Percentiles rank a stretch among this genome's conserved stretches.
phyloP scores from a whole-genome alignment of 1,140 invertebrate species.

The Pachypeltis micranthus region DNA sequence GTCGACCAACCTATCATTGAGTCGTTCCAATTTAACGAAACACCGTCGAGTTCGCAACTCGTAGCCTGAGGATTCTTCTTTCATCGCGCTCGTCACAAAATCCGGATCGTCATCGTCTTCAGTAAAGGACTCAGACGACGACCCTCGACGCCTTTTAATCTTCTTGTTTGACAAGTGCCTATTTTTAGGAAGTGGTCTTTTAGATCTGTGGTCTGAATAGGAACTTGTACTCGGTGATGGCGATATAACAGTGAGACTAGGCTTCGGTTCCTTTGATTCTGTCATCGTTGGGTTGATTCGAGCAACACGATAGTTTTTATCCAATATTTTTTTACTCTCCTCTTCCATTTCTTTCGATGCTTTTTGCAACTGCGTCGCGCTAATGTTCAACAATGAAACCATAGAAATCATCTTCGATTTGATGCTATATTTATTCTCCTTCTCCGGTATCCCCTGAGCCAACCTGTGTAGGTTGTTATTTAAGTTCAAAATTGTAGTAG shows the following conservation, averaged over 20 bases:
- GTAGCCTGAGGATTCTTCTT: neutral
- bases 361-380: neutral
- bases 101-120: neutral
- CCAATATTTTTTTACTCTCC: neutral
- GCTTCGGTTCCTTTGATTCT: neutral
- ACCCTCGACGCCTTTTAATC: neutral
- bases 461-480: neutral
- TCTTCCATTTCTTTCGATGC: constrained; percentile 10
- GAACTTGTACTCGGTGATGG: neutral
- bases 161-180: neutral
- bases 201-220: too few species aligned
- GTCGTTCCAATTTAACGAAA: neutral
- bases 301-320: neutral
- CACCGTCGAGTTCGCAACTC: neutral
- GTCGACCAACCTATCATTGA: neutral
- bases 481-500: neutral
- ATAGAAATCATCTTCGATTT: constrained; percentile 12
- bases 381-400: constrained; percentile 6
- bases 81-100: neutral
- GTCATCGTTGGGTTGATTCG: neutral
- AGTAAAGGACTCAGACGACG: neutral
- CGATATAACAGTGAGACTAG: neutral
- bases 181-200: neutral
- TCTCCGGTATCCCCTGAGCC: constrained; percentile 4
- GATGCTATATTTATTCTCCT: constrained; percentile 4